Conservation (phyloP, 2,888 invertebrate species). For the Pachycephus smyrnensis region DNA sequence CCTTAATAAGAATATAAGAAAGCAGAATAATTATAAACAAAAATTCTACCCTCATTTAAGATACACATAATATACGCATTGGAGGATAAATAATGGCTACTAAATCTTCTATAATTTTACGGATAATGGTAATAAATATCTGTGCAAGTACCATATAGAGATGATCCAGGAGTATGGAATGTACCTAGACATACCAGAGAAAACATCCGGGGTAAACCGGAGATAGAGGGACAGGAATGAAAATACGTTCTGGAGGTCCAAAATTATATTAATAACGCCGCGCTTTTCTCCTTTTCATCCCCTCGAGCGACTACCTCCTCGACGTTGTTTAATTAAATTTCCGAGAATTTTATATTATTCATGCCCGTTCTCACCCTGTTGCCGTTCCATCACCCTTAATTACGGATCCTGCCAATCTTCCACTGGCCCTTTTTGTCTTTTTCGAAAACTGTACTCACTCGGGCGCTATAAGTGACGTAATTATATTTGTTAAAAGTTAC, state of each 20-base stretch:
- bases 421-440: background rate
- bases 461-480: background rate
- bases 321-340: constrained; percentile 58
- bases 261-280: constrained; percentile 59
- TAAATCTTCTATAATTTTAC: background rate
- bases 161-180: background rate
- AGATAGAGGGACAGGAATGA: constrained; percentile 39
- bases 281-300: constrained; percentile 37
- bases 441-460: background rate
- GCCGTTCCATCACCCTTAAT: background rate
- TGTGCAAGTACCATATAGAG: background rate
- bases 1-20: background rate
- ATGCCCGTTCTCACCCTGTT: constrained; percentile 28
- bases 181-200: background rate
- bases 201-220: background rate
- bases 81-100: background rate
- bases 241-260: constrained; percentile 52
- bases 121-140: background rate
- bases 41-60: background rate
- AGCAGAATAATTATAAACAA: background rate
- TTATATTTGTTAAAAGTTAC: background rate
- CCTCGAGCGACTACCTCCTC: constrained; percentile 24
- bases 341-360: constrained; percentile 53
- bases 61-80: background rate
- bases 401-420: background rate